Percentiles rank a stretch among this genome's conserved stretches.
Evolutionary conservation across 2,797 vertebrate genomes (phyloP).

Genomic region (Falco novaeseelandiae): DNA sequence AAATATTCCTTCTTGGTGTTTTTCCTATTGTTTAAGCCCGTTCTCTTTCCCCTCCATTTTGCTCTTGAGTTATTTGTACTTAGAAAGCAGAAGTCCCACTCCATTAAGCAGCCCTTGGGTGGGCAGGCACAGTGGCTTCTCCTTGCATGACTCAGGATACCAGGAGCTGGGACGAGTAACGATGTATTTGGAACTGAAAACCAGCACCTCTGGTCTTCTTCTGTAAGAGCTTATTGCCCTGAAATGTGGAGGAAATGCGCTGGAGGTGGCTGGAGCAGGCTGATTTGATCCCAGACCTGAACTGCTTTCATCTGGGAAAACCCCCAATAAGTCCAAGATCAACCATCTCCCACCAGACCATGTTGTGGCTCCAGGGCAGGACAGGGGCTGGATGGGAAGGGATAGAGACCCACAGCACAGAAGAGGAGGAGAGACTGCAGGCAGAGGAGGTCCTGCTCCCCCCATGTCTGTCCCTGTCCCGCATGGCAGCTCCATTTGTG

Average conservation of each 20-base stretch:
- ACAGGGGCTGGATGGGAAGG: background rate
- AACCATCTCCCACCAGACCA: background rate
- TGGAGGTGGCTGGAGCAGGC: background rate
- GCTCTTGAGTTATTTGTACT: background rate
- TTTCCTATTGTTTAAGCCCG: background rate
- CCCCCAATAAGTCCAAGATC: background rate
- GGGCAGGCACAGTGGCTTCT: background rate
- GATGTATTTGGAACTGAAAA: background rate
- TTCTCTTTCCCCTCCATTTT: background rate
- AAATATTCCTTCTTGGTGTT: background rate
- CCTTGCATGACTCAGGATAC: background rate
- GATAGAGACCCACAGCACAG: background rate
- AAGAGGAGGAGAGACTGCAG: background rate
- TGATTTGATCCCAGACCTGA: background rate
- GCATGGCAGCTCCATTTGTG: rapidly evolving
- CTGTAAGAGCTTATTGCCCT: background rate
- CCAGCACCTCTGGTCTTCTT: background rate
- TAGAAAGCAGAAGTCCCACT: background rate
- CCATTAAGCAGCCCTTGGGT: background rate
- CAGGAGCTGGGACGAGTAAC: background rate
- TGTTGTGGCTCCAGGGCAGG: background rate
- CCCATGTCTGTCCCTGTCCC: rapidly evolving
- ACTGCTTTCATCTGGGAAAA: background rate
- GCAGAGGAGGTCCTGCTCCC: no score
- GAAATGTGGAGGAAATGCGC: background rate